A percentile compares a stretch with the other conserved stretches of the same genome.
phyloP scores from a whole-genome alignment of 1,140 invertebrate genomes.

The Drosophila tsacasi region DNA sequence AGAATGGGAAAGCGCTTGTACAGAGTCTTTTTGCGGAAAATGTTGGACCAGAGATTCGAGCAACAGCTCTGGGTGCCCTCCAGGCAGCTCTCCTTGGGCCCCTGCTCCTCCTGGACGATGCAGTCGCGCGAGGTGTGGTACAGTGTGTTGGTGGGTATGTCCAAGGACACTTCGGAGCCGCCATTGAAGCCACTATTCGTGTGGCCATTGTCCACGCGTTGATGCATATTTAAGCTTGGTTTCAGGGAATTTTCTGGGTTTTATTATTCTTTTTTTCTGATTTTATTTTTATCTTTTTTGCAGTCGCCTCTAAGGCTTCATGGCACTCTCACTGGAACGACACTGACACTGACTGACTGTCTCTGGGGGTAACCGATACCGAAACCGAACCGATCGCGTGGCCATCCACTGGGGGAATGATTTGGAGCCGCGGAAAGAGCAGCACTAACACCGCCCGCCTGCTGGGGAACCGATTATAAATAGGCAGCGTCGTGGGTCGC shows the following conservation, averaged over 20 bases:
- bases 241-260: neutral
- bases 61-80: conserved; percentile 57
- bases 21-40: conserved; percentile 88
- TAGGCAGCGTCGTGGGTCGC: conserved; percentile 53
- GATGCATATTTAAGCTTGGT: conserved; percentile 29
- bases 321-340: conserved; percentile 48
- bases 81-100: conserved; percentile 31
- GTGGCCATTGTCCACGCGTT: conserved; percentile 57
- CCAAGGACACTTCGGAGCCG: conserved; percentile 74
- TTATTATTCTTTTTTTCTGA: neutral
- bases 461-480: conserved; percentile 76
- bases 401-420: conserved; percentile 68
- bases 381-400: conserved; percentile 50
- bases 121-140: conserved; percentile 78
- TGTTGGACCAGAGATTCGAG: conserved; percentile 70
- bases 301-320: conserved; percentile 62
- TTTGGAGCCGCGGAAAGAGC: conserved; percentile 47
- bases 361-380: conserved; percentile 12
- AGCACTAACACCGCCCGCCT: conserved; percentile 61
- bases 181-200: conserved; percentile 61
- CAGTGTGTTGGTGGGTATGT: conserved; percentile 76
- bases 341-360: conserved; percentile 35
- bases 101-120: conserved; percentile 68
- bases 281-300: neutral
- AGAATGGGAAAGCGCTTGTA: conserved; percentile 90